Conservation (phyloP, 23 tunicate genomes). For the Trididemnum miniatum region DNA sequence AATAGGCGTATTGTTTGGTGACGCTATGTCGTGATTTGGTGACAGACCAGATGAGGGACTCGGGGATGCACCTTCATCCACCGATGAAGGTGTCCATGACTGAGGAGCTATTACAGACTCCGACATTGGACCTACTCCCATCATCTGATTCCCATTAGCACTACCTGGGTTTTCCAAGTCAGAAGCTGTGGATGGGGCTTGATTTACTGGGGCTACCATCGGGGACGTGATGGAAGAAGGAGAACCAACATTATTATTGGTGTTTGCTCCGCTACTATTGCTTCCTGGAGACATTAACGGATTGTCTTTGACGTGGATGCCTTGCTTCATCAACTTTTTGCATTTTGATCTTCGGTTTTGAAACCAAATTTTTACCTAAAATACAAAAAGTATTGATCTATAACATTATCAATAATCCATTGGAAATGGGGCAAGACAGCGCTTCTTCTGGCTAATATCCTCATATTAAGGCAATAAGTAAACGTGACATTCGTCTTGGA, state of each 20-base stretch:
- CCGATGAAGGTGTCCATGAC: conserved; percentile 68
- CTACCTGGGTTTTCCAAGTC: conserved; percentile 58
- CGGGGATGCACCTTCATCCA: conserved; percentile 64
- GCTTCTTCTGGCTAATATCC: no score
- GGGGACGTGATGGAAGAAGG: conserved; percentile 91
- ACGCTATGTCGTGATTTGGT: conserved; percentile 73
- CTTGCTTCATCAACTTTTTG: conserved; percentile 97
- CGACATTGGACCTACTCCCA: conserved; percentile 13
- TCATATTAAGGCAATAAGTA: no score
- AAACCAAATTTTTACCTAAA: conserved; percentile 97
- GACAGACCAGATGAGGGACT: conserved; percentile 59
- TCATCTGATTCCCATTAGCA: conserved; percentile 22
- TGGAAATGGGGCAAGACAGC: no score
- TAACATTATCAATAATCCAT: no score
- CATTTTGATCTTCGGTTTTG: conserved; percentile 97
- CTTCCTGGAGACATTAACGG: conserved; percentile 82
- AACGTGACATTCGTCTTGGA: no score
- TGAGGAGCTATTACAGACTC: neutral
- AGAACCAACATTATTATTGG: conserved; percentile 68
- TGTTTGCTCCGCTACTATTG: conserved; percentile 73
- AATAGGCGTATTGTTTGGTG: conserved; percentile 29
- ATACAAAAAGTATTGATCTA: no score
- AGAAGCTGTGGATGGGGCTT: conserved; percentile 39
- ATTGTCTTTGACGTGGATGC: conserved; percentile 88
- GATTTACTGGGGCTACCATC: conserved; percentile 49